Evolutionary conservation across 2,797 vertebrate genomes (phyloP).

Genomic region (Euthynnus affinis): DNA sequence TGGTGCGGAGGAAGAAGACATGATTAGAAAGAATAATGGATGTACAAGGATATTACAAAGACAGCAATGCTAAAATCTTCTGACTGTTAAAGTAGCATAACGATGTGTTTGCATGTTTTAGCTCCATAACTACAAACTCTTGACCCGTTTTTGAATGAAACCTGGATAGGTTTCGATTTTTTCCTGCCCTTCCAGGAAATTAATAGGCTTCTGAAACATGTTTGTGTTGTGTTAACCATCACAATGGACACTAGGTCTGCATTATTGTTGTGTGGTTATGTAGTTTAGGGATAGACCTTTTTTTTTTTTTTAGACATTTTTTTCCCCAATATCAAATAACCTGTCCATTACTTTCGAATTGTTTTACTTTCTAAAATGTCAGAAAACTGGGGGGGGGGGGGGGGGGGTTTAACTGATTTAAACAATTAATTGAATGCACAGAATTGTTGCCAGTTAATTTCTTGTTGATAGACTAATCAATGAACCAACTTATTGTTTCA

Average conservation of each 20-base stretch:
- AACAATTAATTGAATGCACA: too few relatives aligned
- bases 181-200: background rate
- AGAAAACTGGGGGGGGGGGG: too few relatives aligned
- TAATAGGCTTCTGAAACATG: background rate
- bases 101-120: background rate
- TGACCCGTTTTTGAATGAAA: background rate
- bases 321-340: too few relatives aligned
- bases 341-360: background rate
- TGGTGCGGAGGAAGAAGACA: conserved; percentile 55
- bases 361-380: background rate
- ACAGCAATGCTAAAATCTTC: background rate
- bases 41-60: background rate
- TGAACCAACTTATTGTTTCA: too few relatives aligned
- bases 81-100: background rate
- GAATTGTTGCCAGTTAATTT: too few relatives aligned
- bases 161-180: background rate
- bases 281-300: background rate
- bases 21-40: background rate
- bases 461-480: too few relatives aligned
- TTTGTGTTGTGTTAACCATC: background rate
- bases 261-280: background rate
- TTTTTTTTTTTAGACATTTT: too few relatives aligned
- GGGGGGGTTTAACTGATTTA: too few relatives aligned
- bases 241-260: background rate
- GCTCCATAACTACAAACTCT: background rate